A percentile compares a stretch with the other conserved stretches of the same genome.
These are phyloP conservation scores for Piscicola geometra DNA, from an alignment of 2,888 invertebrate genomes.

Conservation along the genomic window DNA sequence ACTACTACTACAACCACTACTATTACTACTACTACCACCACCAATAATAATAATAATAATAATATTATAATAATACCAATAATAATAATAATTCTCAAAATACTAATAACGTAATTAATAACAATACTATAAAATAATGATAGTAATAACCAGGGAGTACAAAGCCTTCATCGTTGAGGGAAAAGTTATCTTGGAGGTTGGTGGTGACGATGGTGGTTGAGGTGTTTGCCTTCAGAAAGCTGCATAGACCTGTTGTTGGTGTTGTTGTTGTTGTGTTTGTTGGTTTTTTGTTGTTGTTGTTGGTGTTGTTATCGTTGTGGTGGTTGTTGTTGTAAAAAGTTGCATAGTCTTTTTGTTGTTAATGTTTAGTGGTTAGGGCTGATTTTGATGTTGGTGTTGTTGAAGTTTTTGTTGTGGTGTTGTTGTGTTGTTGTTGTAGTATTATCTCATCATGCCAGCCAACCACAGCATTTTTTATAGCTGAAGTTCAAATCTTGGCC, in stretches of 20 bases:
- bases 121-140: not conserved
- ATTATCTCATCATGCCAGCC: not conserved
- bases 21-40: too few relatives aligned
- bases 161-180: not conserved
- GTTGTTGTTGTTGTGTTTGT: not conserved
- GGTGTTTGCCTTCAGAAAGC: not conserved
- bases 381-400: too few relatives aligned
- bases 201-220: not conserved
- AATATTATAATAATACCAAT: too few relatives aligned
- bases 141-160: not conserved
- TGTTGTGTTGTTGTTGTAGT: not conserved
- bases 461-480: not conserved
- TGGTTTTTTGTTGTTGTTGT: not conserved
- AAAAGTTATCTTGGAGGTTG: not conserved
- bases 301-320: not conserved
- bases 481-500: constrained; percentile 26
- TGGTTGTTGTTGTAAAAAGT: too few relatives aligned
- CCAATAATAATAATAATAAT: too few relatives aligned
- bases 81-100: too few relatives aligned
- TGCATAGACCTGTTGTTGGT: not conserved
- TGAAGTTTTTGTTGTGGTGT: not conserved
- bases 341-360: too few relatives aligned
- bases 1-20: too few relatives aligned
- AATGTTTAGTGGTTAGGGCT: too few relatives aligned
- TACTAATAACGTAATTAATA: not conserved